phyloP scores from a whole-genome alignment of 2,113 vertebrate species.

The Perca schrenkii region DNA sequence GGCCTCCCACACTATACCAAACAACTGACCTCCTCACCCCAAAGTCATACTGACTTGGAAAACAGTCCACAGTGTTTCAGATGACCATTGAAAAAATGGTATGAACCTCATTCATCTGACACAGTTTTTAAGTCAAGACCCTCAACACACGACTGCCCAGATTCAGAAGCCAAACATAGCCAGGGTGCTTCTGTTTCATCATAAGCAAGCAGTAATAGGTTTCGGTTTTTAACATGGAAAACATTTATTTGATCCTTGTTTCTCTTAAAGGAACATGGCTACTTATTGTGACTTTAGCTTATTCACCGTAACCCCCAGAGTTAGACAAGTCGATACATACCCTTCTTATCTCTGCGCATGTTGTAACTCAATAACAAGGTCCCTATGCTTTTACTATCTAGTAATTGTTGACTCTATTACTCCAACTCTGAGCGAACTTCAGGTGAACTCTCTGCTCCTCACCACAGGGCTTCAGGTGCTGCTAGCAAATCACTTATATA shows the following conservation, averaged over 20 bases:
- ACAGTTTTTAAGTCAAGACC: constrained; percentile 8
- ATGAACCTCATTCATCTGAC: constrained; percentile 61
- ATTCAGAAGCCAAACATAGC: not conserved
- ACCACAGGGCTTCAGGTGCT: no score
- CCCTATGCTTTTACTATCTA: no score
- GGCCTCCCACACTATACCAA: constrained; percentile 38
- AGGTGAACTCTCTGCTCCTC: no score
- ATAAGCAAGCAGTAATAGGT: not conserved
- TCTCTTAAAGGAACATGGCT: no score
- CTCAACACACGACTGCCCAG: not conserved
- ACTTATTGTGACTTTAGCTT: no score
- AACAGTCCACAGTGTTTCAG: constrained; percentile 28
- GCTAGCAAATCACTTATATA: no score
- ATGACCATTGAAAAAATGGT: constrained; percentile 13
- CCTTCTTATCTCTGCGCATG: no score
- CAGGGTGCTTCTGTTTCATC: not conserved
- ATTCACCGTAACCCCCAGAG: no score
- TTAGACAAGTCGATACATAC: no score
- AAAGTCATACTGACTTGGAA: constrained; percentile 26
- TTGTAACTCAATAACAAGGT: no score
- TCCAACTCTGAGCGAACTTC: no score
- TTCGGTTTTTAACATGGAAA: not conserved
- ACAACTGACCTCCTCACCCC: constrained; percentile 53
- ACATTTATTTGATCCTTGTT: not conserved
- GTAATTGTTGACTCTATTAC: no score